A percentile compares a stretch with the other conserved stretches of the same genome.
These are phyloP conservation scores for Bombus confusus DNA, from an alignment of 1,140 invertebrate species.

Conservation along the genomic window DNA sequence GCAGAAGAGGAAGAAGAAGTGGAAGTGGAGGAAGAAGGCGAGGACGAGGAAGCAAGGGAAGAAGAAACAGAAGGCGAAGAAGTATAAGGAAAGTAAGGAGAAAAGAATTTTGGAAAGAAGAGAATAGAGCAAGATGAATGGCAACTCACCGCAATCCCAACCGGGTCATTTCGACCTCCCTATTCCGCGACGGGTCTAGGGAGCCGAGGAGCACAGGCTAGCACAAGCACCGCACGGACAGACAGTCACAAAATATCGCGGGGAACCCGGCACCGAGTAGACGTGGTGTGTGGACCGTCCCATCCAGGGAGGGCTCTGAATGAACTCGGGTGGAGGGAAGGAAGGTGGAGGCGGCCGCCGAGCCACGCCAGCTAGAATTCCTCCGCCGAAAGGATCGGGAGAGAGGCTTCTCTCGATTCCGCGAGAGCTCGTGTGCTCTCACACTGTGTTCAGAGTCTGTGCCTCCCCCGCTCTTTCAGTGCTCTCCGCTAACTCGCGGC, in stretches of 20 bases:
- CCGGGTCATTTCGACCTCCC: conserved; percentile 79
- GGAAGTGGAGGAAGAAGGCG: neutral
- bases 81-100: neutral
- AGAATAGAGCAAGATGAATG: conserved; percentile 44
- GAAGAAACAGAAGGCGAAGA: no score
- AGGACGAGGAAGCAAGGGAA: no score
- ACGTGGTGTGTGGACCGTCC: conserved; percentile 75
- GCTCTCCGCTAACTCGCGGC: neutral
- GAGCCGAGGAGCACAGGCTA: conserved; percentile 64
- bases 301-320: conserved; percentile 80
- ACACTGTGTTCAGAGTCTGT: conserved; percentile 36
- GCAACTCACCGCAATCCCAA: conserved; percentile 78
- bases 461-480: conserved; percentile 49
- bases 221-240: conserved; percentile 77
- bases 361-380: conserved; percentile 79
- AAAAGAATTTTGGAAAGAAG: neutral
- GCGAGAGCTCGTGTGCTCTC: conserved; percentile 53
- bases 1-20: neutral
- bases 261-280: conserved; percentile 70
- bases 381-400: conserved; percentile 75
- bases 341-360: conserved; percentile 73
- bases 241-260: conserved; percentile 73
- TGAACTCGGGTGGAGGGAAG: conserved; percentile 74
- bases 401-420: conserved; percentile 58
- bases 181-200: conserved; percentile 74